phyloP scores from a whole-genome alignment of 2,888 invertebrate genomes.

The Heliconius hortense region DNA sequence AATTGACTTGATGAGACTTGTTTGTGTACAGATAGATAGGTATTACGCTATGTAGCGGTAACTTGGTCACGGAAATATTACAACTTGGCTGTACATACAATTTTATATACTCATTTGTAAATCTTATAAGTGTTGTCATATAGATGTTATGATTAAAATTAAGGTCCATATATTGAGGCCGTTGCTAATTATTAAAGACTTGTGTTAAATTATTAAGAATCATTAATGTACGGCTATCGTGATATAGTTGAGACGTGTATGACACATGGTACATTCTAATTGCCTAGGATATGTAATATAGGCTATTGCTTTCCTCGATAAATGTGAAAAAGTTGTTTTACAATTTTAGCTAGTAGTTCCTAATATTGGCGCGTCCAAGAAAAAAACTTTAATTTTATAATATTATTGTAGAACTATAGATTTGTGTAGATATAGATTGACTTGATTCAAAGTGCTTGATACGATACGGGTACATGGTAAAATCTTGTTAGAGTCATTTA shows the following conservation, averaged over 20 bases:
- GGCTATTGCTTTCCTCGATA: too few species aligned
- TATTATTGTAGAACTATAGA: too few species aligned
- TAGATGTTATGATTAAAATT: background rate
- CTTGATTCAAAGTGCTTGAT: background rate
- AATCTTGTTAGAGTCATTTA: background rate
- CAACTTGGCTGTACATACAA: background rate
- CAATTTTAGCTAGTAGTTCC: background rate
- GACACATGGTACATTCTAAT: too few species aligned
- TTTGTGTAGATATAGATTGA: background rate
- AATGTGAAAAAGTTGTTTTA: too few species aligned
- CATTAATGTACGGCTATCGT: too few species aligned
- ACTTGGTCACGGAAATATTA: conserved; percentile 10
- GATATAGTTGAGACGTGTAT: too few species aligned
- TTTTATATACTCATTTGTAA: background rate
- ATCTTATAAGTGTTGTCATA: background rate
- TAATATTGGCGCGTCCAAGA: background rate
- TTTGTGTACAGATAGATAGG: conserved; percentile 14
- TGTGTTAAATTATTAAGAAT: too few species aligned
- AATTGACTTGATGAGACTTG: conserved; percentile 33
- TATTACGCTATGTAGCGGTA: background rate
- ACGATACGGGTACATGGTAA: background rate
- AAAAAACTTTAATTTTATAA: background rate
- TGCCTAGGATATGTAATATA: too few species aligned
- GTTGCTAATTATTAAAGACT: background rate
- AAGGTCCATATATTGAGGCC: background rate